Evolutionary conservation across 2,888 invertebrate genomes (phyloP), one percentile per base, ranked within the genome.

Genomic region (Scaptomyza tumidula): DNA sequence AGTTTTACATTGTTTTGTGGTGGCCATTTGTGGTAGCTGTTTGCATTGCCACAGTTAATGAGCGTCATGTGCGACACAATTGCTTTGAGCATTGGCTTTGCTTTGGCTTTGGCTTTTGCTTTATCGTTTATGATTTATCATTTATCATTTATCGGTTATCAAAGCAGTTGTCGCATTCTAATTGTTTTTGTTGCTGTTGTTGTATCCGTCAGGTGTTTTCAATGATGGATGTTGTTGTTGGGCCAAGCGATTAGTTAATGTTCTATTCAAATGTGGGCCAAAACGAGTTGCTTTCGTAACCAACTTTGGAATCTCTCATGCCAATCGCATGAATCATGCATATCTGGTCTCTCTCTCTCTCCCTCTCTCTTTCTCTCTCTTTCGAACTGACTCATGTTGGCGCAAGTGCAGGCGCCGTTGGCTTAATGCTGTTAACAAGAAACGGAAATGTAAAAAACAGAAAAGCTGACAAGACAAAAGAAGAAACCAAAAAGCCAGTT

Each of bases 261-360:
- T 54, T 63, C 10, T 63, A 10, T 31, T 45, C 37, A 37, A 52
- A 68, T 56, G 57, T 70, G 57, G 69, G 68, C 56, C 69, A 57
- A 61, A 43, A 66, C 10, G 4, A 59, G 24, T 39, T 59, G 31
- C 33, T 46, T 6, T 33, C 33, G 29, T 0, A 29, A 29, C 29
- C 24, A 24, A 24, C 24, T 24, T 2, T 24, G 24, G 3, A 24
- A 24, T 37, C 43, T 24, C 14, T 27, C 75, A 79, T 82, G 70
- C 84, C 84, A 68, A 56, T 79, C 67, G 66, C 70, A 84, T 82
- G 82, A 82, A 75, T 82, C 82, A 82, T 78, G 75, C 70, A 75
- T 83, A 81, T 19, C 84, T 84, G 84, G 81, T 79, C 84, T 79
- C 75, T 33, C 2, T 2, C n/a, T 33, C 39, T 41, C 39, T 10